These are phyloP conservation scores for Microchirus variegatus DNA, from an alignment of 2,797 vertebrate species.

Conservation along the genomic window DNA sequence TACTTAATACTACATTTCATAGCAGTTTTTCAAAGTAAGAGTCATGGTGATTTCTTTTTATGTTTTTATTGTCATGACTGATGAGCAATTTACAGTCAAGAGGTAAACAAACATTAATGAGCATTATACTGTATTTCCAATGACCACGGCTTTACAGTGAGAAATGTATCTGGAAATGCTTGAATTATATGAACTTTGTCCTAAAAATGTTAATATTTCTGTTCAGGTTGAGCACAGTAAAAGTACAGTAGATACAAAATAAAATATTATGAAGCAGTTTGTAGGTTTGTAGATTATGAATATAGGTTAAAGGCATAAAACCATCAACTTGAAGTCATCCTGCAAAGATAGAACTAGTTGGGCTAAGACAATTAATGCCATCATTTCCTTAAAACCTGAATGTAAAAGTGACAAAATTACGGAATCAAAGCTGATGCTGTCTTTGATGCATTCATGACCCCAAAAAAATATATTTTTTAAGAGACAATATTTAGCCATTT, in stretches of 20 bases:
- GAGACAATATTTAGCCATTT: slow-evolving; percentile 51
- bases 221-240: slow-evolving; percentile 34
- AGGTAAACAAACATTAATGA: slow-evolving; percentile 79
- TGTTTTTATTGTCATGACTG: slow-evolving; percentile 82
- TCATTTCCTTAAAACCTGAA: slow-evolving; percentile 48
- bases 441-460: slow-evolving; percentile 66
- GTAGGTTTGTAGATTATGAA: slow-evolving; percentile 43
- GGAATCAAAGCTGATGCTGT: slow-evolving; percentile 20
- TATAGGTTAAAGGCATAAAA: slow-evolving; percentile 46
- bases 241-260: slow-evolving; percentile 41
- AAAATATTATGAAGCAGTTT: slow-evolving; percentile 47
- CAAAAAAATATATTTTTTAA: slow-evolving; percentile 36
- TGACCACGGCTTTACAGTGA: slow-evolving; percentile 67
- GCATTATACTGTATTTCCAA: slow-evolving; percentile 64
- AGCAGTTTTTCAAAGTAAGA: neutral
- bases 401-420: slow-evolving; percentile 24
- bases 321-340: slow-evolving; percentile 32
- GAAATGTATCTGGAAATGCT: slow-evolving; percentile 62
- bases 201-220: slow-evolving; percentile 47
- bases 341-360: slow-evolving; percentile 44
- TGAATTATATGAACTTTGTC: slow-evolving; percentile 56
- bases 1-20: neutral
- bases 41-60: slow-evolving; percentile 43
- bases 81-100: slow-evolving; percentile 79
- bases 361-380: slow-evolving; percentile 41